These are phyloP conservation scores for Macropis europaea DNA, from an alignment of 2,888 invertebrate species.

Conservation along the genomic window DNA sequence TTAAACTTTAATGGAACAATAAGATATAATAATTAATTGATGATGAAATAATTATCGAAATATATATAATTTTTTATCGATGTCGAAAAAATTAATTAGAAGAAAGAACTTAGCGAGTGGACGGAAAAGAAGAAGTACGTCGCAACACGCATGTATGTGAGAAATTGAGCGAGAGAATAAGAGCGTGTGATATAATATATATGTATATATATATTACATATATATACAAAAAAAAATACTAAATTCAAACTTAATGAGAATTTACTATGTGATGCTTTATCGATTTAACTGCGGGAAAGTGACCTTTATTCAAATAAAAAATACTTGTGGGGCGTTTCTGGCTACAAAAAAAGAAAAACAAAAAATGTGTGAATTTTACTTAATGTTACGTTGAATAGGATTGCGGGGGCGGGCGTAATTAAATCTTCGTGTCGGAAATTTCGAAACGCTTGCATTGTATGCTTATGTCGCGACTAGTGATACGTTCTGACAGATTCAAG, in stretches of 20 bases:
- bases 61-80: conserved; percentile 68
- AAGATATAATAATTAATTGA: conserved; percentile 69
- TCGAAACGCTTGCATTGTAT: conserved; percentile 61
- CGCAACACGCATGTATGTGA: conserved; percentile 45
- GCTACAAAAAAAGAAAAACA: conserved; percentile 43
- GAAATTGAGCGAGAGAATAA: conserved; percentile 29
- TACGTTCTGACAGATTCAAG: conserved; percentile 19
- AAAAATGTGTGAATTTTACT: conserved; percentile 59
- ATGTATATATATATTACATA: conserved; percentile 10
- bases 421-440: conserved; percentile 64
- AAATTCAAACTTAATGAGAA: conserved; percentile 66
- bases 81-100: conserved; percentile 65
- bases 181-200: conserved; percentile 44
- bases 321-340: conserved; percentile 66
- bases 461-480: conserved; percentile 47
- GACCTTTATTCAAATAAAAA: conserved; percentile 72
- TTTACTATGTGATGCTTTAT: conserved; percentile 72
- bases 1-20: conserved; percentile 72
- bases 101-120: conserved; percentile 48
- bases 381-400: conserved; percentile 59
- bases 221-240: conserved; percentile 49
- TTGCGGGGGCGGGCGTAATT: conserved; percentile 64
- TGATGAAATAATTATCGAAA: conserved; percentile 68
- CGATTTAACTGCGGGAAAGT: conserved; percentile 73
- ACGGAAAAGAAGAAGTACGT: conserved; percentile 43